These are phyloP conservation scores for Euleptes europaea DNA, from an alignment of 2,113 vertebrate genomes.

Conservation along the genomic window DNA sequence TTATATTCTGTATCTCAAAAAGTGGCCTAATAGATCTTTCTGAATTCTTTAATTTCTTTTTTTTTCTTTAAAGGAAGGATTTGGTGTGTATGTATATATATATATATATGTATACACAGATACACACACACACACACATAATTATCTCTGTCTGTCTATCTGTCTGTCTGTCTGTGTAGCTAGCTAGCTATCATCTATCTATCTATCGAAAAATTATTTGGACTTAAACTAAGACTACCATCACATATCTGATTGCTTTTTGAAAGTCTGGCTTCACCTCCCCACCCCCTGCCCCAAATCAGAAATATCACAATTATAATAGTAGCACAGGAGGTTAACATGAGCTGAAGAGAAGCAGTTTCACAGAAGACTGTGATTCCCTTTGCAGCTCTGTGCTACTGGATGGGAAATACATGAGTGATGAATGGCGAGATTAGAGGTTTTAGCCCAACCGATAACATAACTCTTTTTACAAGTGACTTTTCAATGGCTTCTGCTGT, in stretches of 20 bases:
- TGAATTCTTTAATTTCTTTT: neutral
- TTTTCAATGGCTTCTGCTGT: constrained; percentile 6
- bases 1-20: constrained; percentile 20
- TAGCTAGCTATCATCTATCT: too few species aligned
- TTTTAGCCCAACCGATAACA: constrained; percentile 25
- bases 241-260: neutral
- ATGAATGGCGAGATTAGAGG: constrained; percentile 14
- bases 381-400: constrained; percentile 6
- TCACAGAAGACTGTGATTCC: constrained; percentile 15
- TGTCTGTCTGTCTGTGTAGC: too few species aligned
- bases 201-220: neutral
- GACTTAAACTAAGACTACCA: neutral
- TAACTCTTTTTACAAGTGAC: constrained; percentile 27
- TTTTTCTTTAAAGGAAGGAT: too few species aligned
- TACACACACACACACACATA: too few species aligned
- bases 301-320: constrained; percentile 27
- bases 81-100: too few species aligned
- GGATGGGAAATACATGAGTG: neutral
- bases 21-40: constrained; percentile 5
- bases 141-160: too few species aligned
- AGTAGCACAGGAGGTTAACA: constrained; percentile 18
- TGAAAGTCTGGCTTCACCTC: neutral
- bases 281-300: neutral
- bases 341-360: neutral
- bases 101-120: too few species aligned